Conservation (phyloP, 2,113 vertebrate genomes). For the Capreolus pygargus region DNA sequence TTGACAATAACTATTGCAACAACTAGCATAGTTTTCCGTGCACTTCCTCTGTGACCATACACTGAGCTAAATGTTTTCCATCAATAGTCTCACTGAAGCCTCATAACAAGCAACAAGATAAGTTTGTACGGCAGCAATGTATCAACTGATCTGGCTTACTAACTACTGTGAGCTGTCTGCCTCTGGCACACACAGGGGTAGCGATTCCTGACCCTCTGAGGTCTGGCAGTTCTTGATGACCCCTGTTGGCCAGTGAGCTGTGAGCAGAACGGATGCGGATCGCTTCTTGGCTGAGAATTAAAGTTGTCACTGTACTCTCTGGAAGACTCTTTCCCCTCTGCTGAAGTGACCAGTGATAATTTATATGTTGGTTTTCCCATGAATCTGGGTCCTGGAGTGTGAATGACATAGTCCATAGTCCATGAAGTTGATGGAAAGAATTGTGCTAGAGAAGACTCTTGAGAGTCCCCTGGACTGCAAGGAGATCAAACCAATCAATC, state of each 20-base stretch:
- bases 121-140: background rate
- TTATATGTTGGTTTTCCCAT: background rate
- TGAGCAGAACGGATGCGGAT: background rate
- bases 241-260: background rate
- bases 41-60: background rate
- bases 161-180: background rate
- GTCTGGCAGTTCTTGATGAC: background rate
- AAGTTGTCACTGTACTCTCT: background rate
- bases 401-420: background rate
- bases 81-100: background rate
- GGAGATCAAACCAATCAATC: background rate
- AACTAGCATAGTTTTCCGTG: rapidly evolving
- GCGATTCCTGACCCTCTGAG: background rate
- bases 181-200: background rate
- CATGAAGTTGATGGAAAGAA: background rate
- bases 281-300: background rate
- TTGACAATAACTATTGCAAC: too few species aligned
- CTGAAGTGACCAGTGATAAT: background rate
- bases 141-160: background rate
- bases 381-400: background rate
- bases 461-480: background rate
- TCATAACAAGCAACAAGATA: background rate
- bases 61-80: background rate
- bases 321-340: background rate
- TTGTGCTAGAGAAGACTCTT: background rate